Base-by-base conservation (phyloP, 2,888 invertebrate species). In the Biston betularia region DNA sequence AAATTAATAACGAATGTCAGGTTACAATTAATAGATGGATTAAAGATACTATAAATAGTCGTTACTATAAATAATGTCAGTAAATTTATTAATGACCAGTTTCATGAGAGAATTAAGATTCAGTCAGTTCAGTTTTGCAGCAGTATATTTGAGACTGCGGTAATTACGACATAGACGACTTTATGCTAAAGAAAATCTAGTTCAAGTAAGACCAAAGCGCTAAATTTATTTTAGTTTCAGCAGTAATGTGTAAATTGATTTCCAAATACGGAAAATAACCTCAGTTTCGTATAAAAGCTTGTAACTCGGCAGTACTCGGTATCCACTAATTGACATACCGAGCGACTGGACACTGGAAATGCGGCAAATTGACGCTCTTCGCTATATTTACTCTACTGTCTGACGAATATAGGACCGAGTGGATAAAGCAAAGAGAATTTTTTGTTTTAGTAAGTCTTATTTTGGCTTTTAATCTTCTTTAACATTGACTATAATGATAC, bases 241-340 rank as follows among this genome's bases (percentile, higher is more conserved):
- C 15, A 15, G 15, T 15, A 2, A 14, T 49, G 12, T 11, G 12
- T 6, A 12, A 34, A n/a, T 38, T 14, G 24, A 54, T 54, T 44
- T 24, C 42, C 33, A 53, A 15, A 15, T 15, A 14, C 38, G 11
- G 38, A 48, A 9, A 57, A 57, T 57, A 57, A 15, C 46, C 11
- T 46, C 6, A 7, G 24, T 11, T 57, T n/a, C 4, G 58, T 46
- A 48, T 58, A 58, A 58, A 58, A 58, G 58, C n/a, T 24, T 40
- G 58, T 58, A 42, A 49, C 58, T 49, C 12, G 9, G 40, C 34
- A 14, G 56, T 14, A 46, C 40, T n/a, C n/a, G n/a, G n/a, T n/a
- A n/a, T n/a, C 42, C 11, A 1, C n/a, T 58, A 58, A 58, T 58
- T 58, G 58, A 58, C 58, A 58, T 49, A 1, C 33, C n/a, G 49